A percentile compares a stretch with the other conserved stretches of the same genome.
Evolutionary conservation across 1,140 invertebrate genomes (phyloP).

Genomic region (Hormaphis cornu): DNA sequence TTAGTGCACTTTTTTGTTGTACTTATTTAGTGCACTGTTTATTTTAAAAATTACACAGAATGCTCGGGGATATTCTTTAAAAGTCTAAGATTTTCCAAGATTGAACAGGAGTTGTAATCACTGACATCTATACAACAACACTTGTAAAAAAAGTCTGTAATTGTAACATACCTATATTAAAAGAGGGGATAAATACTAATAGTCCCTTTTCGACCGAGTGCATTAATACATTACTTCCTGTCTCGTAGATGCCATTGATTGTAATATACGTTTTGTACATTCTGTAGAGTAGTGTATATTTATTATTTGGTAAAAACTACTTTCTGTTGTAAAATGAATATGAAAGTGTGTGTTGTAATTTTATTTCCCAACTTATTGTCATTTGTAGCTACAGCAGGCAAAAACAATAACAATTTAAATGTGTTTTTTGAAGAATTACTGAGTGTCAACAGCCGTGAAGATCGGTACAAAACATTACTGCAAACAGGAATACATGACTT

Average conservation of each 20-base stretch:
- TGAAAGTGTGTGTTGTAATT: background rate
- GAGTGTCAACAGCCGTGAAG: background rate
- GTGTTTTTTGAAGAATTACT: background rate
- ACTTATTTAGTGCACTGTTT: no score
- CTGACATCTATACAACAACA: no score
- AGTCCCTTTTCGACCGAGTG: background rate
- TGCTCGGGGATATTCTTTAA: no score
- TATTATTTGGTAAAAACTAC: background rate
- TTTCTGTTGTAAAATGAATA: background rate
- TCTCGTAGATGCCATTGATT: background rate
- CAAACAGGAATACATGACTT: slow-evolving; percentile 13
- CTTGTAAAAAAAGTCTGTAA: no score
- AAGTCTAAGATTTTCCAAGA: no score
- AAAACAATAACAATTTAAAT: slow-evolving; percentile 1
- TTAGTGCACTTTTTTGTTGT: no score
- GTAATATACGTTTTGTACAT: background rate
- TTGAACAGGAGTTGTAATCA: no score
- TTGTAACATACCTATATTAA: no score
- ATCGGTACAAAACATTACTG: slow-evolving; percentile 2
- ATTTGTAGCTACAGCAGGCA: background rate
- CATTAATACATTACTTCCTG: slow-evolving; percentile 15
- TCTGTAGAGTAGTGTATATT: background rate
- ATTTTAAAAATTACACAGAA: no score
- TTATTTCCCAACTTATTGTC: background rate
- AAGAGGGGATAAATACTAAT: background rate